Evolutionary conservation across 2,888 invertebrate species (phyloP).

Genomic region (Meiosimyza decipiens): DNA sequence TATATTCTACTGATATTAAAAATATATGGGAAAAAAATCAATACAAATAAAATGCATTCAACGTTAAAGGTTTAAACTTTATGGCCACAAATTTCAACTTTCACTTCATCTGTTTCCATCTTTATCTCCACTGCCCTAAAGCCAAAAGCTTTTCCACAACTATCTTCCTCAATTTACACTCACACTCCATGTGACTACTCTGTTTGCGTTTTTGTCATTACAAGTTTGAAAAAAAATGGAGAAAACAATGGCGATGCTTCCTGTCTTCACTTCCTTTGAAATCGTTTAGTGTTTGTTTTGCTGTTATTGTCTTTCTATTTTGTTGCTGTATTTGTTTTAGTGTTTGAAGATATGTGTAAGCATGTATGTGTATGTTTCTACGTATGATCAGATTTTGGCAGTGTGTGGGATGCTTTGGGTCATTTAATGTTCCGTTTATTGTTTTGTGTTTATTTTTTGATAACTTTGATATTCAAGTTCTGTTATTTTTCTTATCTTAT

Average conservation of each 20-base stretch:
- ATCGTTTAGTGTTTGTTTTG: neutral
- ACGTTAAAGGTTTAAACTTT: too few relatives aligned
- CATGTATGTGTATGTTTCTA: neutral
- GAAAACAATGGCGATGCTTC: slow-evolving; percentile 10
- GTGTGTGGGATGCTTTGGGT: neutral
- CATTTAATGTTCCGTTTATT: slow-evolving; percentile 21
- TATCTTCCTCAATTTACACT: too few relatives aligned
- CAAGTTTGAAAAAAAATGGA: neutral
- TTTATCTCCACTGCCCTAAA: too few relatives aligned
- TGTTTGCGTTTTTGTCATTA: too few relatives aligned
- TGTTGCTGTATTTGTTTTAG: neutral
- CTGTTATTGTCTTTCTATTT: neutral
- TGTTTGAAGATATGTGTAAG: neutral
- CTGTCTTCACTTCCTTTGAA: neutral
- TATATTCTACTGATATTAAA: too few relatives aligned
- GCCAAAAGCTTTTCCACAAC: too few relatives aligned
- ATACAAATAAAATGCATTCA: too few relatives aligned
- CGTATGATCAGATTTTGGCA: too few relatives aligned
- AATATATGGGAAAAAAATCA: too few relatives aligned
- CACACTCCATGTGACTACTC: too few relatives aligned
- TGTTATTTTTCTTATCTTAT: neutral
- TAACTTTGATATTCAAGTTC: neutral
- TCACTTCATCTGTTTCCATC: too few relatives aligned
- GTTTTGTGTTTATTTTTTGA: slow-evolving; percentile 5
- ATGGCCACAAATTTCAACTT: too few relatives aligned